These are phyloP conservation scores for human (Homo sapiens) DNA, from an alignment of 2,113 vertebrate species.

Conservation along the genomic window DNA sequence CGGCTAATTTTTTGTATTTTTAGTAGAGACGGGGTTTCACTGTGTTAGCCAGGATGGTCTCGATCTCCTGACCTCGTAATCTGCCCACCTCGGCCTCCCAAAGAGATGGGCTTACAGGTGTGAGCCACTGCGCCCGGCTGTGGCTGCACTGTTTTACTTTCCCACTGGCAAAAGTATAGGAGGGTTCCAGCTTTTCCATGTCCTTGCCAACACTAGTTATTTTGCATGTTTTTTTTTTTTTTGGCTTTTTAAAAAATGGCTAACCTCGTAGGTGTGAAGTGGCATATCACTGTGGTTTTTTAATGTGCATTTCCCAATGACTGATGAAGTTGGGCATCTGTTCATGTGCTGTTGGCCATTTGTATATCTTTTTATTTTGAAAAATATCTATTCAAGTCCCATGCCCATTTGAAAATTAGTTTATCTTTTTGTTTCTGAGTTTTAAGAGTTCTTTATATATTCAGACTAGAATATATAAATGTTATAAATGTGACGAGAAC, in stretches of 20 bases:
- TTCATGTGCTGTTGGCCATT: not conserved
- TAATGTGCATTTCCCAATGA: not conserved
- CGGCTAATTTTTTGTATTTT: too few relatives aligned
- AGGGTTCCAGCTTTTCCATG: not conserved
- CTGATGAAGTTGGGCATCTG: not conserved
- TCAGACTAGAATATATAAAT: not conserved
- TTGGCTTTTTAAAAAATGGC: not conserved
- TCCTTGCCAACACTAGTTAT: not conserved
- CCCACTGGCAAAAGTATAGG: not conserved
- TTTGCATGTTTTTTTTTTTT: not conserved
- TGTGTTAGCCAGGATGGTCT: too few relatives aligned
- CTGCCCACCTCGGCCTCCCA: too few relatives aligned
- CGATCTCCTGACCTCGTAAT: too few relatives aligned
- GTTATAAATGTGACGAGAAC: not conserved
- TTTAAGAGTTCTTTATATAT: not conserved
- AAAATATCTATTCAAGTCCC: not conserved
- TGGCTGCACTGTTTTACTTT: not conserved
- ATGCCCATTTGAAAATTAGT: not conserved
- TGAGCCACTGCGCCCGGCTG: too few relatives aligned
- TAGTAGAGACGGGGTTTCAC: too few relatives aligned
- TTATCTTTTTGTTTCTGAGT: constrained; percentile 5
- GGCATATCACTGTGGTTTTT: not conserved
- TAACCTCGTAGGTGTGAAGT: not conserved
- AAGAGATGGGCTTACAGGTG: too few relatives aligned
- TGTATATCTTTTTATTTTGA: not conserved